phyloP scores from a whole-genome alignment of 2,888 invertebrate genomes.

The Aquatica leii region DNA sequence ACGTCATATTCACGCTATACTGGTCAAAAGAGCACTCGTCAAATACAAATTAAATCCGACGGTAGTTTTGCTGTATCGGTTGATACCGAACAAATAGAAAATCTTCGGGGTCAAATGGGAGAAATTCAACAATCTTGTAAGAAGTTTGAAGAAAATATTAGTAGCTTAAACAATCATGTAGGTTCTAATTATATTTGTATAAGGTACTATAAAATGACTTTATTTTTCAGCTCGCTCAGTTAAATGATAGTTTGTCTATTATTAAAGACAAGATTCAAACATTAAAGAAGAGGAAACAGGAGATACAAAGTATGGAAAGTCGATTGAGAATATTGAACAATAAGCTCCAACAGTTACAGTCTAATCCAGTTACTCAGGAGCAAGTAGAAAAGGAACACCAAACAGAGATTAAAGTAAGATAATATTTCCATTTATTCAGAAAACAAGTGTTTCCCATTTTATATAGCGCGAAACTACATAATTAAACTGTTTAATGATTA shows the following conservation, averaged over 20 bases:
- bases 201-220: not conserved
- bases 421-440: conserved; percentile 1
- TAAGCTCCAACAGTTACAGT: conserved; percentile 33
- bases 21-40: conserved; percentile 67
- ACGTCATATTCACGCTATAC: conserved; percentile 72
- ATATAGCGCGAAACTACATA: too few species aligned
- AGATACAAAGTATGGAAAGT: conserved; percentile 30
- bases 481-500: too few species aligned
- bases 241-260: conserved; percentile 42
- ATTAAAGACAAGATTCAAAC: conserved; percentile 25
- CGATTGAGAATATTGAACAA: conserved; percentile 34
- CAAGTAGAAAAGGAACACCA: conserved; percentile 51
- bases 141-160: conserved; percentile 48
- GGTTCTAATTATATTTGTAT: conserved; percentile 37
- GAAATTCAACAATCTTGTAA: conserved; percentile 43
- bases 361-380: conserved; percentile 24
- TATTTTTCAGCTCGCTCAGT: conserved; percentile 39
- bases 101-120: conserved; percentile 48
- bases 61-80: conserved; percentile 67
- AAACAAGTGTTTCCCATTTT: too few species aligned
- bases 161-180: conserved; percentile 56
- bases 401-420: conserved; percentile 46
- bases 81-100: conserved; percentile 64
- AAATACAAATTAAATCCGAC: conserved; percentile 64
- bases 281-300: conserved; percentile 26